Percentiles rank a stretch among this genome's conserved stretches.
These are phyloP conservation scores for Rhopalosiphum padi DNA, from an alignment of 1,140 invertebrate species.

Conservation along the genomic window DNA sequence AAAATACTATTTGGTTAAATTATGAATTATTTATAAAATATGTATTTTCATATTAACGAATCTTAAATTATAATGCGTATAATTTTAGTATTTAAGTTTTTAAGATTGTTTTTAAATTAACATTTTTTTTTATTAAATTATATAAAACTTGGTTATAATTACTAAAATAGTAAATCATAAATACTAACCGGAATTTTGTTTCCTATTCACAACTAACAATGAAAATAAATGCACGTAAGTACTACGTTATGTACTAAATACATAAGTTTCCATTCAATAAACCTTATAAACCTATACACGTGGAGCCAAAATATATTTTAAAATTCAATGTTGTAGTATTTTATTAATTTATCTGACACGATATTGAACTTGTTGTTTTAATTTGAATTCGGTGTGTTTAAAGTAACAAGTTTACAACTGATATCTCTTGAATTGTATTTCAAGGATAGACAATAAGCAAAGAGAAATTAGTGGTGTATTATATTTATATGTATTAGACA, in stretches of 20 bases:
- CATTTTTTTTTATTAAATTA: not conserved
- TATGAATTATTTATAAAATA: no score
- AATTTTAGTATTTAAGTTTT: not conserved
- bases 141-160: not conserved
- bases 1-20: no score
- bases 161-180: no score
- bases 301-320: not conserved
- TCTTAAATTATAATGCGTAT: not conserved
- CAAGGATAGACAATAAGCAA: not conserved
- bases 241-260: not conserved
- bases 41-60: no score
- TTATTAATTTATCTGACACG: not conserved
- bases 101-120: not conserved
- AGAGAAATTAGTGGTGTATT: constrained; percentile 8
- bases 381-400: not conserved
- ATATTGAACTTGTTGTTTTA: not conserved
- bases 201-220: constrained; percentile 12
- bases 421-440: not conserved
- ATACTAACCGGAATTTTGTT: not conserved
- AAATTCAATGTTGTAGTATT: not conserved
- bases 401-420: not conserved
- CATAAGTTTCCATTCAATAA: not conserved
- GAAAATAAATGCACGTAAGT: not conserved
- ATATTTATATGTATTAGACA: not conserved
- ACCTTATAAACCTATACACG: not conserved